phyloP scores from a whole-genome alignment of 2,888 invertebrate species.

The Pardosa pseudoannulata region DNA sequence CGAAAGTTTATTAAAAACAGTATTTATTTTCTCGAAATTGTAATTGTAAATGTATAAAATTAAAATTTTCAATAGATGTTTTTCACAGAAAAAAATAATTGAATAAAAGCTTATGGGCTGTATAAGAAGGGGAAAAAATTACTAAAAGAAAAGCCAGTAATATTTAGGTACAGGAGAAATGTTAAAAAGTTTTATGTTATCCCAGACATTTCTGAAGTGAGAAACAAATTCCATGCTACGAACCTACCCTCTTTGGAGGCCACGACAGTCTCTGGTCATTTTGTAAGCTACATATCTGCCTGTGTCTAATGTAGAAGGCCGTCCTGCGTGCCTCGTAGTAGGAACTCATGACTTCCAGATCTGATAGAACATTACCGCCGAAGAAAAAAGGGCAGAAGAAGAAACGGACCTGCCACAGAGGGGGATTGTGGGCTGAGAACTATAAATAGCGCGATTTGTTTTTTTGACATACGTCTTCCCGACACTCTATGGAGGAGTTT shows the following conservation, averaged over 20 bases:
- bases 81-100: too few relatives aligned
- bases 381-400: neutral
- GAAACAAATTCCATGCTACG: too few relatives aligned
- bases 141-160: too few relatives aligned
- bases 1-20: too few relatives aligned
- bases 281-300: neutral
- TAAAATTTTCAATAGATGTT: too few relatives aligned
- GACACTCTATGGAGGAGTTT: neutral
- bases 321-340: neutral
- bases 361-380: neutral
- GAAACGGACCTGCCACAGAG: neutral
- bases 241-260: conserved; percentile 34
- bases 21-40: too few relatives aligned
- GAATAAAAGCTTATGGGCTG: too few relatives aligned
- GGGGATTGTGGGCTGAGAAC: conserved; percentile 1
- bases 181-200: too few relatives aligned
- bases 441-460: neutral
- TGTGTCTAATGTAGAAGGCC: neutral
- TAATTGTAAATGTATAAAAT: too few relatives aligned
- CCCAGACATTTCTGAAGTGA: too few relatives aligned
- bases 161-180: too few relatives aligned
- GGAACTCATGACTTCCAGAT: neutral
- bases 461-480: neutral
- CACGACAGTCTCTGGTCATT: neutral
- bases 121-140: too few relatives aligned